These are phyloP conservation scores for Sinocyclocheilus rhinocerous DNA, from an alignment of 2,113 vertebrate species.

Conservation along the genomic window DNA sequence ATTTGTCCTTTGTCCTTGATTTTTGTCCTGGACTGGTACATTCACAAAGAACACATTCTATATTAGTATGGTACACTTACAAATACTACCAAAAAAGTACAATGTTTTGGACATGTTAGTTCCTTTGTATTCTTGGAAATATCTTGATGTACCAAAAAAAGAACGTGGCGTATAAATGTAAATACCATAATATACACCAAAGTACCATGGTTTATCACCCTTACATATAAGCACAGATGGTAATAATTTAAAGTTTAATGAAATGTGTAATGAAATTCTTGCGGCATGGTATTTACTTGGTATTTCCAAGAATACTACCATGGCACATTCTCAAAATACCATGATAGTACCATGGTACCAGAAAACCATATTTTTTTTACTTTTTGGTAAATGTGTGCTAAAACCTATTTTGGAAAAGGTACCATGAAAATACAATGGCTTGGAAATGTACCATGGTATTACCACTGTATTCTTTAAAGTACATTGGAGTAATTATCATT, in stretches of 20 bases:
- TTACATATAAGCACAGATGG: neutral
- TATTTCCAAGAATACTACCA: neutral
- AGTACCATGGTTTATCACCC: neutral
- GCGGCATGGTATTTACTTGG: neutral
- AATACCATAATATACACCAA: neutral
- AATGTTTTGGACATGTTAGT: neutral
- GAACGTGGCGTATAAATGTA: neutral
- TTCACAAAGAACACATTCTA: neutral
- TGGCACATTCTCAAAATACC: neutral
- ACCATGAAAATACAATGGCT: neutral
- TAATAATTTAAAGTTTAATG: neutral
- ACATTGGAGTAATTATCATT: neutral
- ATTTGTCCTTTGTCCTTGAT: constrained; percentile 26
- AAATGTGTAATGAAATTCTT: neutral
- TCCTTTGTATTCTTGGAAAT: neutral
- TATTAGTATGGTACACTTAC: neutral
- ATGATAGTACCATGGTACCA: neutral
- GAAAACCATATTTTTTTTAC: neutral
- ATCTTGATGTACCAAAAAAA: neutral
- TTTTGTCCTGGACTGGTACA: neutral
- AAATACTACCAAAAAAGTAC: neutral
- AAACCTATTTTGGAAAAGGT: neutral
- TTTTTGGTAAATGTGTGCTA: neutral
- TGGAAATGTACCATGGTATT: neutral
- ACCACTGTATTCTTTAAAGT: neutral